Evolutionary conservation across 2,888 invertebrate genomes (phyloP), one percentile per base, ranked within the genome.

Genomic region (Hyppa rectilinea): DNA sequence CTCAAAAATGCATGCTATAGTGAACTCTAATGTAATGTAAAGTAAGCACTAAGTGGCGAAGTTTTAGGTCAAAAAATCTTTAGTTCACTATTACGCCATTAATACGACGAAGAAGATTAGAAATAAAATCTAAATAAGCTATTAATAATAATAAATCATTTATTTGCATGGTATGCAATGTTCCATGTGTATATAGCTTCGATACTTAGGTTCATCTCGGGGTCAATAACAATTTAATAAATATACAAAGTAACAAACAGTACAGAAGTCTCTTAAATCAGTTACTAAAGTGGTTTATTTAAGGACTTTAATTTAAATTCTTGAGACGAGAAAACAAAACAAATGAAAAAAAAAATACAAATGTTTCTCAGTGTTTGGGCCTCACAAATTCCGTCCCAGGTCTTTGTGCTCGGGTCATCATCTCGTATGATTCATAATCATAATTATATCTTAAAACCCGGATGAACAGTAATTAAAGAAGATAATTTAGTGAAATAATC

Each of bases 401-500:
- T 75, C 75, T 43, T 65, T 43, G 52, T 36, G 60, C 50, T 62
- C 60, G 72, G 81, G 79, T 84, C 81, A 84, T 71, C 50, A 75
- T 58, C 68, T 72, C 9, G 14, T 56, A 43, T 62, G 55, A 79
- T 36, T 65, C 49, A 45, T 53, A 20, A 71, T 49, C 47, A 49
- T 63, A 70, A 74, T 76, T 70, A 74, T 34, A 50, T 67, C 29
- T 65, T 20, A 63, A 73, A 81, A 78, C 61, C 77, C 82, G 80
- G 81, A 85, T 75, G 70, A 78, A 50, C 29, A 53, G 47, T 12
- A 79, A 76, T 77, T 82, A 70, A 65, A 66, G 9, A 9, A 56
- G 56, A 63, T 60, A 74, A 78, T 78, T 77, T 74, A 34, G 52
- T 60, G 60, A 74, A 72, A 43, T 78, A 78, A 82, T 84, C 80